Conservation (phyloP, 2,888 invertebrate genomes). For the Ypsolopha sequella region DNA sequence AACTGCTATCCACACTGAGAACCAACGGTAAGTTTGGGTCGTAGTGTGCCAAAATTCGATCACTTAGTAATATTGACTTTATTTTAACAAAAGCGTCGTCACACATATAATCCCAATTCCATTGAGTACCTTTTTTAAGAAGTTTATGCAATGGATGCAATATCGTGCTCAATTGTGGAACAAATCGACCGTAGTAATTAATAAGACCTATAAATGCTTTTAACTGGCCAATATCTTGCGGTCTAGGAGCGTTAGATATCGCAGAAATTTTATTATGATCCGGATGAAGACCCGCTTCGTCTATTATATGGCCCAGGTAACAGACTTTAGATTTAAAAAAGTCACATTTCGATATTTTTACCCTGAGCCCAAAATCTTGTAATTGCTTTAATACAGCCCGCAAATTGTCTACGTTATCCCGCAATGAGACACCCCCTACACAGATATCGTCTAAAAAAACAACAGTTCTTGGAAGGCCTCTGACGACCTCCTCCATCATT, state of each 20-base stretch:
- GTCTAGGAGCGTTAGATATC: too few relatives aligned
- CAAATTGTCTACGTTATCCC: not conserved
- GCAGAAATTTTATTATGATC: too few relatives aligned
- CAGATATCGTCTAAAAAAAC: constrained; percentile 1
- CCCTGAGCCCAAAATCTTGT: not conserved
- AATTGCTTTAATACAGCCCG: not conserved
- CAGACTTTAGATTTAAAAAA: constrained; percentile 13
- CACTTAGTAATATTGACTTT: constrained; percentile 4
- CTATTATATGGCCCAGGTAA: constrained; percentile 13
- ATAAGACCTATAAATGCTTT: too few relatives aligned
- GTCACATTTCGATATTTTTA: too few relatives aligned
- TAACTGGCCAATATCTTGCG: too few relatives aligned
- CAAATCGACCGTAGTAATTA: too few relatives aligned
- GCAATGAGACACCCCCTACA: not conserved
- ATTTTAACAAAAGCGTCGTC: constrained; percentile 6
- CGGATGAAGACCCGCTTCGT: constrained; percentile 14
- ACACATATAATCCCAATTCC: constrained; percentile 4
- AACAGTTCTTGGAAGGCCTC: too few relatives aligned
- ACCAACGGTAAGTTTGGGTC: constrained; percentile 9
- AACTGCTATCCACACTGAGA: constrained; percentile 15
- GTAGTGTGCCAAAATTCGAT: constrained; percentile 9
- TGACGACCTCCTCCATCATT: constrained; percentile 2
- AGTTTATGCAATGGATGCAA: too few relatives aligned
- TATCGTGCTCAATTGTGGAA: too few relatives aligned
- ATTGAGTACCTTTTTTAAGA: not conserved